Percentiles rank a stretch among this genome's conserved stretches.
phyloP scores from a whole-genome alignment of 2,113 vertebrate genomes.

The Hippolais icterina region DNA sequence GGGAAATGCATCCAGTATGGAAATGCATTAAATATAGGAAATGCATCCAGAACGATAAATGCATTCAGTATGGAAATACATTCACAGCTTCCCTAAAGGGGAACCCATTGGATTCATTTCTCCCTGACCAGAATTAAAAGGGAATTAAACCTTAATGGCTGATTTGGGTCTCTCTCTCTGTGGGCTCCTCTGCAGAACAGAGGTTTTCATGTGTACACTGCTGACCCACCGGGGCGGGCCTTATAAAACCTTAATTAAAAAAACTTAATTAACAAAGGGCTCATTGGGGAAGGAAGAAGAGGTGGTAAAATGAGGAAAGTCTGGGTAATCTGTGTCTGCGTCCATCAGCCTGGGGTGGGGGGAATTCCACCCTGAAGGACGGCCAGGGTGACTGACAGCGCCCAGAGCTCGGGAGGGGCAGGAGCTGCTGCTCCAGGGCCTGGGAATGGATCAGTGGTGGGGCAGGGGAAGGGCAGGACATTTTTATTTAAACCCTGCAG shows the following conservation, averaged over 20 bases:
- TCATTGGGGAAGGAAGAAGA: background rate
- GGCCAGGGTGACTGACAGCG: slow-evolving; percentile 70
- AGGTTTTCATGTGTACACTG: background rate
- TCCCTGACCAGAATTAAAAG: background rate
- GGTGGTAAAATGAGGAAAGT: background rate
- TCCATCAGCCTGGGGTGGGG: slow-evolving; percentile 85
- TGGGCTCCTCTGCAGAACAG: background rate
- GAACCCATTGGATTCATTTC: background rate
- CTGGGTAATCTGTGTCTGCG: background rate
- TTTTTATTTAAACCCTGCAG: background rate
- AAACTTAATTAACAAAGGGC: background rate
- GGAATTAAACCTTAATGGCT: background rate
- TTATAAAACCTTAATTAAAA: background rate
- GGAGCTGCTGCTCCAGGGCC: slow-evolving; percentile 79
- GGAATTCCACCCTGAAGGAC: slow-evolving; percentile 82
- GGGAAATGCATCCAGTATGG: background rate
- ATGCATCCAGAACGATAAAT: no score
- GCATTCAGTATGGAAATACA: background rate
- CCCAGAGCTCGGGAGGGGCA: slow-evolving; percentile 75
- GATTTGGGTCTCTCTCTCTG: background rate
- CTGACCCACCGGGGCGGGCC: background rate
- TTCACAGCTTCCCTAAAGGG: background rate
- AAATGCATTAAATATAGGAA: background rate
- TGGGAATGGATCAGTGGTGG: slow-evolving; percentile 84
- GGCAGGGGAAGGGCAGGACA: slow-evolving; percentile 87